Evolutionary conservation across 2,888 invertebrate species (phyloP).

Genomic region (Drosophila crucigera): DNA sequence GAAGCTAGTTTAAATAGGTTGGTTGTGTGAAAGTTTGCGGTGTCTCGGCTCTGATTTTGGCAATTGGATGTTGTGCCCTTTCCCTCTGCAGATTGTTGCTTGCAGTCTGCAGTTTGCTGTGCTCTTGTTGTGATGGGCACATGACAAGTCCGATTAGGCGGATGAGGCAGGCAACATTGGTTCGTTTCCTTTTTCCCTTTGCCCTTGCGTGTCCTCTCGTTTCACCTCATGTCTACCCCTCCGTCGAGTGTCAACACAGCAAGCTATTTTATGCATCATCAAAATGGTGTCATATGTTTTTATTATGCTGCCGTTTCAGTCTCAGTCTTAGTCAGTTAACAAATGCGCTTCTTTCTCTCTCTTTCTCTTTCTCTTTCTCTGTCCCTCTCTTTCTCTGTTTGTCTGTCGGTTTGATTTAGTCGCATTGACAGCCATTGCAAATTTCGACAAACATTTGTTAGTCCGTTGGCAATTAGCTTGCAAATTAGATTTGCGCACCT

Average conservation of each 20-base stretch:
- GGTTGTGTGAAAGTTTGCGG: slow-evolving; percentile 32
- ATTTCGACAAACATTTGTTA: slow-evolving; percentile 47
- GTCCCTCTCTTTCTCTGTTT: background rate
- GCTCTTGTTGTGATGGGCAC: slow-evolving; percentile 64
- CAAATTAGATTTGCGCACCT: slow-evolving; percentile 56
- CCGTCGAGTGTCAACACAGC: slow-evolving; percentile 61
- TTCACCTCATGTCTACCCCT: background rate
- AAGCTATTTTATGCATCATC: slow-evolving; percentile 71
- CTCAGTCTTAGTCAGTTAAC: slow-evolving; percentile 8
- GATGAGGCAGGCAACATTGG: background rate
- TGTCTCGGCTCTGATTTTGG: slow-evolving; percentile 41
- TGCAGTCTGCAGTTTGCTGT: background rate
- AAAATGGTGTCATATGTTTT: slow-evolving; percentile 75
- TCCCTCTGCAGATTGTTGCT: background rate
- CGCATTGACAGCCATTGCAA: slow-evolving; percentile 35
- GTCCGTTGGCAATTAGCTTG: slow-evolving; percentile 66
- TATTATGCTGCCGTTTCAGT: slow-evolving; percentile 36
- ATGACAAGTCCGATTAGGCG: slow-evolving; percentile 75
- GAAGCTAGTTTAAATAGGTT: slow-evolving; percentile 58
- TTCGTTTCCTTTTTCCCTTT: background rate
- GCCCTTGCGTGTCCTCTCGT: background rate
- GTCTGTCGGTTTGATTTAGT: slow-evolving; percentile 29
- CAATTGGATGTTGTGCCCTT: slow-evolving; percentile 44
- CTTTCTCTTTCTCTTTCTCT: background rate
- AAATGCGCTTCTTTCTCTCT: background rate